A percentile compares a stretch with the other conserved stretches of the same genome.
Evolutionary conservation across 2,797 vertebrate species (phyloP).

Genomic region (Arctocebus calabarensis): DNA sequence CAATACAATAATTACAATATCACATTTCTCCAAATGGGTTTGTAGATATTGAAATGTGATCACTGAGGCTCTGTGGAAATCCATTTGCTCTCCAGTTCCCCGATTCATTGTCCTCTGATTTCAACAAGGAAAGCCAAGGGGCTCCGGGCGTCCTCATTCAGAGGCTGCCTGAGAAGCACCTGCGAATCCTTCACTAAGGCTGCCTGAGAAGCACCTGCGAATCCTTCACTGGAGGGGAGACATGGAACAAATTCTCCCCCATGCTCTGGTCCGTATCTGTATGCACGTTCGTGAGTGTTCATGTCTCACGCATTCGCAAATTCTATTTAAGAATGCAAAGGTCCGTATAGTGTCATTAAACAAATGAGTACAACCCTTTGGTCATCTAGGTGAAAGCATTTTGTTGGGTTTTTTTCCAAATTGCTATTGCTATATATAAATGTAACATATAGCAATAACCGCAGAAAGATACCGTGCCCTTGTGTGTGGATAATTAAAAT

Average conservation of each 20-base stretch:
- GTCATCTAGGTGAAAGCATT: slow-evolving; percentile 74
- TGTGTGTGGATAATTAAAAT: slow-evolving; percentile 84
- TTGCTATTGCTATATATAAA: slow-evolving; percentile 80
- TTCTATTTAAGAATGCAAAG: slow-evolving; percentile 75
- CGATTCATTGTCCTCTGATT: not conserved
- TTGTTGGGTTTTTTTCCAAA: slow-evolving; percentile 47
- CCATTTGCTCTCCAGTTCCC: slow-evolving; percentile 39
- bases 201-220: not conserved
- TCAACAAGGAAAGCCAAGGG: not conserved
- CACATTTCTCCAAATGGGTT: slow-evolving; percentile 63
- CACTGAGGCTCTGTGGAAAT: not conserved
- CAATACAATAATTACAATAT: not conserved
- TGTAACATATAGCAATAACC: slow-evolving; percentile 82
- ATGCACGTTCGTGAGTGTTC: not conserved
- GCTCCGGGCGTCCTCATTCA: not conserved
- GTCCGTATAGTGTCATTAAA: slow-evolving; percentile 70
- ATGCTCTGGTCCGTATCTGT: not conserved
- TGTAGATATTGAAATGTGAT: slow-evolving; percentile 56
- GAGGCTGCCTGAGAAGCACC: not conserved
- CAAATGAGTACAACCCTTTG: slow-evolving; percentile 73
- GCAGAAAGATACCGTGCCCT: slow-evolving; percentile 76
- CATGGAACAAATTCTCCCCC: not conserved
- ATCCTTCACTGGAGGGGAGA: slow-evolving; percentile 6
- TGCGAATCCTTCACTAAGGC: not conserved
- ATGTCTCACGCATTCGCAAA: slow-evolving; percentile 6